These are phyloP conservation scores for Tamias sibiricus DNA, from an alignment of 2,113 vertebrate genomes.

Conservation along the genomic window DNA sequence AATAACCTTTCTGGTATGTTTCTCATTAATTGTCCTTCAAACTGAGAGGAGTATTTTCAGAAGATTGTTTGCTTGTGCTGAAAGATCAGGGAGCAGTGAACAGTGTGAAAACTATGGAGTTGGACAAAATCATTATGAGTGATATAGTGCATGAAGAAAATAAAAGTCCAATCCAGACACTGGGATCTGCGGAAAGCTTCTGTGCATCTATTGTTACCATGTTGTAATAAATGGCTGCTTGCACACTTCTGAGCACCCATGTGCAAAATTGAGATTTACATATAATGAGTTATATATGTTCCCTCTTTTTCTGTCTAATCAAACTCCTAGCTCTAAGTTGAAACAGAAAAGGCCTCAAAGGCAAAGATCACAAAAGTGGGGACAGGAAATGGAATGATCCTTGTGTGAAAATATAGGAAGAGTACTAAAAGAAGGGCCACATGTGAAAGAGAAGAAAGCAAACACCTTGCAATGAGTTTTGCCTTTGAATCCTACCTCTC, in stretches of 20 bases:
- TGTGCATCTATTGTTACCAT: background rate
- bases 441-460: background rate
- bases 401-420: background rate
- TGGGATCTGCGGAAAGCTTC: background rate
- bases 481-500: background rate
- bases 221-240: background rate
- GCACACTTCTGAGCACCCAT: background rate
- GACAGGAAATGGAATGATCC: background rate
- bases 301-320: background rate
- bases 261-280: background rate
- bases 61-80: constrained; percentile 67
- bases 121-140: constrained; percentile 64
- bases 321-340: background rate
- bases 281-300: background rate
- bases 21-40: constrained; percentile 80
- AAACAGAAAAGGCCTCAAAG: background rate
- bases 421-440: background rate
- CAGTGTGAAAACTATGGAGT: constrained; percentile 68
- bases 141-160: background rate
- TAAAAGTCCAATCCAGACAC: background rate
- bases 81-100: constrained; percentile 69
- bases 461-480: background rate
- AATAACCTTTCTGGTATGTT: constrained; percentile 73
- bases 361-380: background rate
- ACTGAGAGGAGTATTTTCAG: constrained; percentile 77